These are phyloP conservation scores for Anguilla marmorata DNA, from an alignment of 2,797 vertebrate genomes.

Conservation along the genomic window DNA sequence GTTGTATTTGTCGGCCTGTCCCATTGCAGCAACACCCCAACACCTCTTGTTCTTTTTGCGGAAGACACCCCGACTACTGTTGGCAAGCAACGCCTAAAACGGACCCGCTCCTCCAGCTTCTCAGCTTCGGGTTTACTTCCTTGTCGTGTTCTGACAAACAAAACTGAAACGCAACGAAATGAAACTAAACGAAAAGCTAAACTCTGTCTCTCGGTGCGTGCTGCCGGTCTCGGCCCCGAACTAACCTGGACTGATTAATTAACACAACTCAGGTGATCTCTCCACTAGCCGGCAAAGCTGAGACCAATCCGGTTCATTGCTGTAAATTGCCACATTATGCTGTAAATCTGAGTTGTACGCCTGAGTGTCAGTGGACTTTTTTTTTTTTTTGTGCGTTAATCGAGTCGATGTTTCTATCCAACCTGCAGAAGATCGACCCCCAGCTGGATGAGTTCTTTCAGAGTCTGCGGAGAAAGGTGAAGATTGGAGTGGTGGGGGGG, in stretches of 20 bases:
- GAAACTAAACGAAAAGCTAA: too few relatives aligned
- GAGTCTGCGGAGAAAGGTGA: conserved; percentile 81
- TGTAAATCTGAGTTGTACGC: neutral
- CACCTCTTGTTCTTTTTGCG: neutral
- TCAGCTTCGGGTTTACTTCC: too few relatives aligned
- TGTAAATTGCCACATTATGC: neutral
- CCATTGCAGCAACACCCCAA: neutral
- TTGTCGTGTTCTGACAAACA: too few relatives aligned
- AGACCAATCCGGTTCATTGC: too few relatives aligned
- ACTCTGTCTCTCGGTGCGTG: too few relatives aligned
- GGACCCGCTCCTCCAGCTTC: too few relatives aligned
- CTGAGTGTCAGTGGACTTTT: neutral
- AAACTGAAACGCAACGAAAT: too few relatives aligned
- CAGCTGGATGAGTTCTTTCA: conserved; percentile 88
- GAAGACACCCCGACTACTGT: neutral
- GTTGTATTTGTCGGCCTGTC: neutral
- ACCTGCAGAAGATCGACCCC: conserved; percentile 85
- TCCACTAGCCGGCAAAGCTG: too few relatives aligned
- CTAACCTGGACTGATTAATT: too few relatives aligned
- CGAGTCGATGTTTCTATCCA: neutral
- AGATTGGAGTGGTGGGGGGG: conserved; percentile 92
- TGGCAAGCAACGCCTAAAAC: neutral
- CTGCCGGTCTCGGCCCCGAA: too few relatives aligned
- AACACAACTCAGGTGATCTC: too few relatives aligned
- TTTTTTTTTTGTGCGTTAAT: neutral